Base-by-base conservation (phyloP, 2,888 invertebrate species). In the Elegia similella region DNA sequence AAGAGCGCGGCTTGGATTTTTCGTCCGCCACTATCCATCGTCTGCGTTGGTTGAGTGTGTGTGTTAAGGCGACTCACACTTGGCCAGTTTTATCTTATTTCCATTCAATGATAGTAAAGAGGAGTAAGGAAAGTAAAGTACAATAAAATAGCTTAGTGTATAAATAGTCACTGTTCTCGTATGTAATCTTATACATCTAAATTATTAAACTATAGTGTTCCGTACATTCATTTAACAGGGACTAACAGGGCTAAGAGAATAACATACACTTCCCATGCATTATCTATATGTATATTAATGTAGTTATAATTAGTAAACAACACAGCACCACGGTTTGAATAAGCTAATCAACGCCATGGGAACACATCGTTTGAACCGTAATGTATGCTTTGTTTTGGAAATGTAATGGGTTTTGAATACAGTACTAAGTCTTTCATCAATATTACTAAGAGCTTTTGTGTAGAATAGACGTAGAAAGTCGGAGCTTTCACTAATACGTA, bases 221-320 rank as follows among this genome's bases (percentile, higher is more conserved):
- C n/a, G n/a, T n/a, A 12, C 3, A 12, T 12, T n/a, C 12, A 32
- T 7, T 30, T 30, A 30, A 30, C 12, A 29, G n/a, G 5, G 6
- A 23, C n/a, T 17, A 47, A 44, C 23, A 23, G 13, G 47, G 13
- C 32, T 2, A 48, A 8, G 8, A 48, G 6, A 15, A 16, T 2
- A 7, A 8, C 50, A 34, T 34, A 34, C 30, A 30, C 34, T 50
- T 50, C 50, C 50, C 50, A 50, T 16, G 34, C 50, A 50, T 50
- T 50, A 50, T 50, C 32, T 34, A 13, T 15, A 53, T 53, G 53
- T 53, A 43, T 42, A 53, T 53, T 42, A 42, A 53, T 53, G 42
- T 15, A 43, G 30, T 42, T 53, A 53, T 53, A 53, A 53, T 53
- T 53, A 53, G 53, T 53, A 43, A 53, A 53, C 42, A 42, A n/a